Evolutionary conservation across 2,797 vertebrate species (phyloP), one percentile per base, ranked within the genome.

Genomic region (Pelodytes ibericus): DNA sequence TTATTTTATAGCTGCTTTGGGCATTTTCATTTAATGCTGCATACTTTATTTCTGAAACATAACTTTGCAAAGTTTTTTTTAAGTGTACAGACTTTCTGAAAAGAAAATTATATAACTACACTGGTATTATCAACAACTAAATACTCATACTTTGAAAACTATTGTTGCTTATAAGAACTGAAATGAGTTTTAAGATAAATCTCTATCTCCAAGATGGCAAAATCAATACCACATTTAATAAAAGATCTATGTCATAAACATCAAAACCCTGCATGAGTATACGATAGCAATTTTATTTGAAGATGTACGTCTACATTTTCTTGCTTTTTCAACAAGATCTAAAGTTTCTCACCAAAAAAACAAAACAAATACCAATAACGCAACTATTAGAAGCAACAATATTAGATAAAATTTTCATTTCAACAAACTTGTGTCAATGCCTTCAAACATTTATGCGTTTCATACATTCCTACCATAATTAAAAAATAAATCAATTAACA

Each of bases 211-310:
- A 60, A 60, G 29, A 60, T n/a, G 20, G 26, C 27, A 30, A 30
- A 60, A 60, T 60, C 27, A 60, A 60, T 60, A 60, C 24, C 16
- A 1, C 49, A 30, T 31, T 60, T 31, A 30, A 60, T 16, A 60
- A 27, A 26, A 30, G 24, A n/a, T n/a, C n/a, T 53, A 20, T 58
- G 56, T 58, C n/a, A n/a, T 58, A 58, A 58, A 58, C 22, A 58
- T 58, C n/a, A 3, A 24, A 58, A 27, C 7, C 56, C 27, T 27
- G 13, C 24, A 58, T 27, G 56, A 60, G 27, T 15, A 26, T 60
- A 53, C 11, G 8, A n/a, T 20, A 24, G 6, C n/a, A 22, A 53
- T 60, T 31, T 31, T 18, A 3, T 60, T 60, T 60, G 26, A 58
- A 58, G 56, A 27, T 16, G 16, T 10, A 13, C 15, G 27, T 58